These are phyloP conservation scores for Caretta caretta DNA, from an alignment of 2,113 vertebrate genomes.

Conservation along the genomic window DNA sequence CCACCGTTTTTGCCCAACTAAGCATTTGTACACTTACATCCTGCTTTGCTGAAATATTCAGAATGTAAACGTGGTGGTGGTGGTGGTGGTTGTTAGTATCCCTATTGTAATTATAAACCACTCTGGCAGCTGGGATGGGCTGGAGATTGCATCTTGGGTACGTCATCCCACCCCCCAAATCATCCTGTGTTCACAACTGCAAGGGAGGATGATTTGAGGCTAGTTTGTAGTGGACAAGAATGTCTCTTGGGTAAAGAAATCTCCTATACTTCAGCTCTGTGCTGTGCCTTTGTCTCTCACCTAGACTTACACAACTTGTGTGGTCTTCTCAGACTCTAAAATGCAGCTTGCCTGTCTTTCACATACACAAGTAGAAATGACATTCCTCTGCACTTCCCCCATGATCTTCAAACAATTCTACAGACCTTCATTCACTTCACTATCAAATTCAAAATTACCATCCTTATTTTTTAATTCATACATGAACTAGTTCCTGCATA, in stretches of 20 bases:
- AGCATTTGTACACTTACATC: fast-evolving
- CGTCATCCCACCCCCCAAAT: not conserved
- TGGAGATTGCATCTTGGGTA: not conserved
- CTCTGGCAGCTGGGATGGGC: not conserved
- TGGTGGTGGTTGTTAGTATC: not conserved
- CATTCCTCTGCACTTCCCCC: not conserved
- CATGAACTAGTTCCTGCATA: not conserved
- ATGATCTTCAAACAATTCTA: fast-evolving
- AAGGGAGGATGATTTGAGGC: not conserved
- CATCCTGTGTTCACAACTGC: not conserved
- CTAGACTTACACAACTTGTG: not conserved
- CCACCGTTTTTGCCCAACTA: not conserved
- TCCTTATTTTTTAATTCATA: not conserved
- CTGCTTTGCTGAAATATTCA: not conserved
- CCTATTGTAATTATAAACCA: fast-evolving
- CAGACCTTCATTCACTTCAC: not conserved
- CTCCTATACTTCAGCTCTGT: not conserved
- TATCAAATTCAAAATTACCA: not conserved
- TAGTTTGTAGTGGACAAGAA: not conserved
- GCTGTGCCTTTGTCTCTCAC: not conserved
- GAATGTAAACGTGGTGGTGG: not conserved
- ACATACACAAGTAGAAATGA: not conserved
- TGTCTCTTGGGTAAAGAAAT: not conserved
- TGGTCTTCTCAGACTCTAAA: not conserved
- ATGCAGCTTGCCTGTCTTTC: not conserved